Percentiles rank a stretch among this genome's conserved stretches.
Conservation (phyloP, 2,888 invertebrate genomes). For the Andrena chrysosceles region DNA sequence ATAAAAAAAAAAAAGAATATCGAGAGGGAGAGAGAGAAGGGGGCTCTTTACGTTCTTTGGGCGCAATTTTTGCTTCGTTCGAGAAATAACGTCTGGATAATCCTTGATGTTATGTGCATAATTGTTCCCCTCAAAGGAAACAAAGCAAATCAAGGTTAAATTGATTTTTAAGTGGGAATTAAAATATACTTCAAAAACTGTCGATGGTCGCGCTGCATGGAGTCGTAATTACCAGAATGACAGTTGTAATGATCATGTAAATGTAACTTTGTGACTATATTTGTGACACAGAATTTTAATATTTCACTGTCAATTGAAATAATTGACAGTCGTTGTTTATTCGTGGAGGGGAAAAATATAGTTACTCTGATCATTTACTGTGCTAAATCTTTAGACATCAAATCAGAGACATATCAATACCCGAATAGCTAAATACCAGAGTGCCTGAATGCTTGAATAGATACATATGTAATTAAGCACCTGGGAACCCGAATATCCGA, state of each 20-base stretch:
- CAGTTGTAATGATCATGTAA: too few relatives aligned
- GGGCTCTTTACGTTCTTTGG: slow-evolving; percentile 21
- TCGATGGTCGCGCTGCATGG: neutral
- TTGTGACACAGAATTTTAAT: too few relatives aligned
- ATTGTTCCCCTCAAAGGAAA: neutral
- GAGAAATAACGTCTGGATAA: neutral
- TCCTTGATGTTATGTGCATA: too few relatives aligned
- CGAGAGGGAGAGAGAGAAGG: slow-evolving; percentile 4
- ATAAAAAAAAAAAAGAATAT: slow-evolving; percentile 37
- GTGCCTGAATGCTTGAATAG: neutral
- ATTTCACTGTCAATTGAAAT: too few relatives aligned
- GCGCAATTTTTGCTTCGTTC: slow-evolving; percentile 6
- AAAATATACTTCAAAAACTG: neutral
- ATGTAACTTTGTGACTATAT: too few relatives aligned
- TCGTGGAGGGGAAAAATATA: neutral
- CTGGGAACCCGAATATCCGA: too few relatives aligned
- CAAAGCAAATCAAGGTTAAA: neutral
- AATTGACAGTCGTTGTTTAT: too few relatives aligned
- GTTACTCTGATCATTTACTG: neutral
- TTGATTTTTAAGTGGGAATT: neutral
- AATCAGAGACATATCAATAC: neutral
- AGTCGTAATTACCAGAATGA: neutral
- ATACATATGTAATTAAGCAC: too few relatives aligned
- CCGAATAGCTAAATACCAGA: too few relatives aligned
- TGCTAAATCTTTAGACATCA: neutral